Conservation (phyloP, 2,888 invertebrate genomes). For the Bedellia somnulentella region DNA sequence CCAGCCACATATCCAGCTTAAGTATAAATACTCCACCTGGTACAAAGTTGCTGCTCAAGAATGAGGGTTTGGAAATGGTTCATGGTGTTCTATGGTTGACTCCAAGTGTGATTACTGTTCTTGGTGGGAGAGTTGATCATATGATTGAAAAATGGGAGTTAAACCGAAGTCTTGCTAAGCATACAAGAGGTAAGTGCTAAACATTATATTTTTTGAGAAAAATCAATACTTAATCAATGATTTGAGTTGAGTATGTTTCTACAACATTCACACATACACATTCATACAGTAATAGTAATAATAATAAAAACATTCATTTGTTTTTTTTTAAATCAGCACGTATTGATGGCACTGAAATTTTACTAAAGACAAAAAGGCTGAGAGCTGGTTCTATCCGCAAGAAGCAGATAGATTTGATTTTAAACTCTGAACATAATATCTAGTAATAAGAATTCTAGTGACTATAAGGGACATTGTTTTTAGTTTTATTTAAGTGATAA, state of each 20-base stretch:
- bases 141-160: slow-evolving; percentile 90
- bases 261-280: no score
- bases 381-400: no score
- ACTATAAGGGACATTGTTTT: no score
- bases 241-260: slow-evolving; percentile 1
- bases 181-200: slow-evolving; percentile 51
- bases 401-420: no score
- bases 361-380: not conserved
- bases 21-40: slow-evolving; percentile 88
- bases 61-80: slow-evolving; percentile 56
- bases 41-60: slow-evolving; percentile 68
- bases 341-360: not conserved
- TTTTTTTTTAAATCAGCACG: no score
- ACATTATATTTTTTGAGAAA: slow-evolving; percentile 5
- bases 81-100: slow-evolving; percentile 76
- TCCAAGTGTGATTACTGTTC: slow-evolving; percentile 66
- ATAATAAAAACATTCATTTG: no score
- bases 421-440: no score
- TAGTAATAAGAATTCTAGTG: no score
- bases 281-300: no score
- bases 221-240: not conserved
- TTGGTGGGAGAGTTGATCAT: slow-evolving; percentile 83
- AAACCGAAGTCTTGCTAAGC: slow-evolving; percentile 65
- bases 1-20: slow-evolving; percentile 68
- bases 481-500: no score